A percentile compares a stretch with the other conserved stretches of the same genome.
These are phyloP conservation scores for Willisornis vidua DNA, from an alignment of 2,113 vertebrate species.

Conservation along the genomic window DNA sequence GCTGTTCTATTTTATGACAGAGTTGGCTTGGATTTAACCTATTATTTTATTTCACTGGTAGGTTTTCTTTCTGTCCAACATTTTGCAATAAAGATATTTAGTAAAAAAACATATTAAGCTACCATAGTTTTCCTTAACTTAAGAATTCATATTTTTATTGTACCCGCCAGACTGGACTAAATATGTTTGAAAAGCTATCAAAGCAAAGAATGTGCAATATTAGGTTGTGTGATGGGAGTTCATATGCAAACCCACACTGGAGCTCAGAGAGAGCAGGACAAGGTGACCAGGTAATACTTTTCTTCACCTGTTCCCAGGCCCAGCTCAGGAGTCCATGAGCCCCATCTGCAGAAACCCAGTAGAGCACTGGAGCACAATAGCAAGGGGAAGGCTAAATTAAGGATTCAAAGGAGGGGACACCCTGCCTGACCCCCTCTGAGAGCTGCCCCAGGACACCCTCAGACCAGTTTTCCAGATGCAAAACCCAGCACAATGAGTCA, in stretches of 20 bases:
- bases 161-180: neutral
- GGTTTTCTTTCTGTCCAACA: neutral
- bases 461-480: neutral
- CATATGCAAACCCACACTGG: neutral
- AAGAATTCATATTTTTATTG: neutral
- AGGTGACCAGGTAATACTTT: neutral
- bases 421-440: fast-evolving
- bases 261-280: neutral
- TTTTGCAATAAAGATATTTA: neutral
- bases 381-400: neutral
- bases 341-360: neutral
- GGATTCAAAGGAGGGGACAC: neutral
- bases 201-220: neutral
- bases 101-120: constrained; percentile 6
- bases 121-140: neutral
- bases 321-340: neutral
- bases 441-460: neutral
- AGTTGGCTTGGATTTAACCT: neutral
- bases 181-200: neutral
- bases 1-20: neutral
- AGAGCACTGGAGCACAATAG: neutral
- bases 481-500: neutral
- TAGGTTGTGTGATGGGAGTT: neutral
- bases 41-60: neutral
- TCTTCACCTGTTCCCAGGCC: neutral